Evolutionary conservation across 2,888 invertebrate genomes (phyloP).

Genomic region (Tetranychus piercei): DNA sequence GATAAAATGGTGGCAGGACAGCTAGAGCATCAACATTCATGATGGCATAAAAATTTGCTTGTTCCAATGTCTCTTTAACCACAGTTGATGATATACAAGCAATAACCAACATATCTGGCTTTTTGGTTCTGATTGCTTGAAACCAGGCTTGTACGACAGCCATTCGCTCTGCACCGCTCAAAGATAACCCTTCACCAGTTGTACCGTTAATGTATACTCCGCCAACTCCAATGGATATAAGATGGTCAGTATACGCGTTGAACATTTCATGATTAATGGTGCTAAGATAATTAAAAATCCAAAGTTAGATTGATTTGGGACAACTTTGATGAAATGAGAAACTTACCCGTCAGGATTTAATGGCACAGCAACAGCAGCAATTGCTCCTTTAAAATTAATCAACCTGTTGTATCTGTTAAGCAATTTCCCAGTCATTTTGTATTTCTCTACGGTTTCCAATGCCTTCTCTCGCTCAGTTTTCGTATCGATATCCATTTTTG

Average conservation of each 20-base stretch:
- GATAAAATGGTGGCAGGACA: slow-evolving; percentile 55
- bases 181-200: slow-evolving; percentile 50
- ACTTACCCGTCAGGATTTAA: slow-evolving; percentile 42
- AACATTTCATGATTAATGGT: slow-evolving; percentile 40
- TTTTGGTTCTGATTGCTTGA: slow-evolving; percentile 36
- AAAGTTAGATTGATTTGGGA: slow-evolving; percentile 20
- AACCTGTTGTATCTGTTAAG: not conserved
- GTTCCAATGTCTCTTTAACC: slow-evolving; percentile 23
- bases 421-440: not conserved
- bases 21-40: slow-evolving; percentile 48
- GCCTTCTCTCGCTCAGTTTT: not conserved
- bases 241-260: slow-evolving; percentile 45
- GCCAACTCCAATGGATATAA: slow-evolving; percentile 43
- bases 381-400: slow-evolving; percentile 41
- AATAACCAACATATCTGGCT: slow-evolving; percentile 47
- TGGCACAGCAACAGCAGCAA: slow-evolving; percentile 53
- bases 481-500: not conserved
- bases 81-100: slow-evolving; percentile 33
- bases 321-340: slow-evolving; percentile 21
- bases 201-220: slow-evolving; percentile 55
- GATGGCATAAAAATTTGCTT: slow-evolving; percentile 50
- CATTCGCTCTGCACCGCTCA: slow-evolving; percentile 50
- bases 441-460: not conserved
- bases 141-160: slow-evolving; percentile 42
- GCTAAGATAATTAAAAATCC: slow-evolving; percentile 24